Evolutionary conservation across 2,888 invertebrate genomes (phyloP).

Genomic region (Zygogramma bicolorata): DNA sequence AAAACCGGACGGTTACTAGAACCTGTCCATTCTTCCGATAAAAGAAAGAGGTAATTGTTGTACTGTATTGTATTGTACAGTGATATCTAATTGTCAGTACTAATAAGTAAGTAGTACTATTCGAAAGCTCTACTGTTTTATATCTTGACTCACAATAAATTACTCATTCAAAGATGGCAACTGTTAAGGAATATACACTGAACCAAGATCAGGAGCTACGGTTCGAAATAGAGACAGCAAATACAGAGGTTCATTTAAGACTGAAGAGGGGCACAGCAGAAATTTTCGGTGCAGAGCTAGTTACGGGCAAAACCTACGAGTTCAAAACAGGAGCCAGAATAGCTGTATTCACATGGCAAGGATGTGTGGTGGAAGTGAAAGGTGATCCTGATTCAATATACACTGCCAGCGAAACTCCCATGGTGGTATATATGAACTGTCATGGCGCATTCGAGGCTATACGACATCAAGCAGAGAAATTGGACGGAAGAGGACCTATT

Average conservation of each 20-base stretch:
- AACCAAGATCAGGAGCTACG: slow-evolving; percentile 92
- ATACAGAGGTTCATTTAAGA: slow-evolving; percentile 85
- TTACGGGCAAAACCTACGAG: slow-evolving; percentile 91
- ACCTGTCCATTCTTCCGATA: too few species aligned
- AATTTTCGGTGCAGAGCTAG: slow-evolving; percentile 96
- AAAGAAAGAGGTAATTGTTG: too few species aligned
- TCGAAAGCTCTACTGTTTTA: too few species aligned
- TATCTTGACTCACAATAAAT: too few species aligned
- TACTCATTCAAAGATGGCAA: slow-evolving; percentile 47
- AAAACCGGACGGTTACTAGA: too few species aligned
- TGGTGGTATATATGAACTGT: slow-evolving; percentile 95
- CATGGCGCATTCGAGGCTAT: slow-evolving; percentile 95
- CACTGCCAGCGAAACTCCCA: slow-evolving; percentile 95
- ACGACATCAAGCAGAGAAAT: slow-evolving; percentile 83
- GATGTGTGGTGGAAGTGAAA: slow-evolving; percentile 86
- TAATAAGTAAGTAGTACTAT: too few species aligned
- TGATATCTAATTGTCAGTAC: too few species aligned
- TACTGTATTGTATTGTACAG: too few species aligned
- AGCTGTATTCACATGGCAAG: slow-evolving; percentile 96
- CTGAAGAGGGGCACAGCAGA: slow-evolving; percentile 93
- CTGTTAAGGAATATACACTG: slow-evolving; percentile 79
- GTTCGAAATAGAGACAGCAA: slow-evolving; percentile 92
- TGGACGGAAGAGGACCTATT: slow-evolving; percentile 81
- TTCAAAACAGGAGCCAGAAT: slow-evolving; percentile 93
- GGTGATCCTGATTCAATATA: slow-evolving; percentile 95